Conservation (phyloP, 2,888 invertebrate genomes). For the Autographa pulchrina region DNA sequence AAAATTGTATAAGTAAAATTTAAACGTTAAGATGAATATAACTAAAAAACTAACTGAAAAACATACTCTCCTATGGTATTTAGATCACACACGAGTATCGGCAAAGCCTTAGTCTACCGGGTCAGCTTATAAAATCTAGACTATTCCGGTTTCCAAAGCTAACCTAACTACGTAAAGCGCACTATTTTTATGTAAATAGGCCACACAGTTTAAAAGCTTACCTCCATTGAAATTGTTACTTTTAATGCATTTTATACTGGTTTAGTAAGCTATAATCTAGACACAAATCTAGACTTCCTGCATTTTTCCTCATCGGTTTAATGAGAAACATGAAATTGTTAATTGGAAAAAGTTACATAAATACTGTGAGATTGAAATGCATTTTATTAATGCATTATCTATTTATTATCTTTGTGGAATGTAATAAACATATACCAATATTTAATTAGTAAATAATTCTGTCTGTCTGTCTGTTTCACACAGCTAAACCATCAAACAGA, state of each 20-base stretch:
- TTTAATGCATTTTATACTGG: conserved; percentile 28
- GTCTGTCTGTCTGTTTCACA: too few relatives aligned
- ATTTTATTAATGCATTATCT: background rate
- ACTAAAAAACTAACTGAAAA: too few relatives aligned
- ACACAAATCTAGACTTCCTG: conserved; percentile 31
- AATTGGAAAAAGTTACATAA: background rate
- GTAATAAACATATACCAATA: background rate
- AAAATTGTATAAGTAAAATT: too few relatives aligned
- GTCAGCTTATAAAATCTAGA: background rate
- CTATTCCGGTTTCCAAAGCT: background rate
- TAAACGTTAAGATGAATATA: too few relatives aligned
- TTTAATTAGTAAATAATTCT: too few relatives aligned
- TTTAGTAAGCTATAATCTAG: conserved; percentile 30
- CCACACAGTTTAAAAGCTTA: conserved; percentile 48
- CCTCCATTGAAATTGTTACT: conserved; percentile 41
- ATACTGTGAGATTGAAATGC: background rate
- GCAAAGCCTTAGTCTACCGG: background rate
- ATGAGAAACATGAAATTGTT: conserved; percentile 12
- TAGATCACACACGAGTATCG: background rate
- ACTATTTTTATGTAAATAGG: conserved; percentile 51
- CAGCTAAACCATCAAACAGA: too few relatives aligned
- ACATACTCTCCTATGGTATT: background rate
- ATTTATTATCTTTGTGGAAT: background rate
- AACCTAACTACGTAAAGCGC: background rate
- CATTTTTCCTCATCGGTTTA: conserved; percentile 24